Conservation (phyloP, 2,113 vertebrate species). For the Gallinago undulata region DNA sequence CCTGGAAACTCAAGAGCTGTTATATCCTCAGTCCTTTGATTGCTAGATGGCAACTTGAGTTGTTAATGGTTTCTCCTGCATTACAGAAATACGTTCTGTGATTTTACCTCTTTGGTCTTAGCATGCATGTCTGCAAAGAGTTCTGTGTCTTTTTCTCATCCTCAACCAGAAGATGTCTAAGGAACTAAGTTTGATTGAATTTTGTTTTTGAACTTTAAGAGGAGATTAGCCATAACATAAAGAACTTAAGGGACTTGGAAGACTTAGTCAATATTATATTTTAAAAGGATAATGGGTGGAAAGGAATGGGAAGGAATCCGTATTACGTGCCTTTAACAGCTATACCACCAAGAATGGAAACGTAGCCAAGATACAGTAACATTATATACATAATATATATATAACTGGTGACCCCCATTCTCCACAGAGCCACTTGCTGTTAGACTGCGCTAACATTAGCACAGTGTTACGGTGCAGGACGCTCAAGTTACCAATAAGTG, state of each 20-base stretch:
- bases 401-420: neutral
- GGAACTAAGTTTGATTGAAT: neutral
- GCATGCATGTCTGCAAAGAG: neutral
- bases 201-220: neutral
- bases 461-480: neutral
- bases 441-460: neutral
- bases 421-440: rapidly evolving
- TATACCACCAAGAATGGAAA: neutral
- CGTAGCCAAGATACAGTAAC: neutral
- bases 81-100: neutral
- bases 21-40: neutral
- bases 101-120: neutral
- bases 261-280: neutral
- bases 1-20: neutral
- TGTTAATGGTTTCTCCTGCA: neutral
- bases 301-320: neutral
- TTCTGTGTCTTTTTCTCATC: neutral
- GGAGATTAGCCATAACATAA: neutral
- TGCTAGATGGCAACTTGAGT: neutral
- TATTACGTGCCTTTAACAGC: neutral
- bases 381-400: neutral
- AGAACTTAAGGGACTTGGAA: neutral
- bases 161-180: neutral
- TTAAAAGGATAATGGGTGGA: neutral
- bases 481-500: neutral